Evolutionary conservation across 2,888 invertebrate species (phyloP).

Genomic region (Eupithecia vulgata): DNA sequence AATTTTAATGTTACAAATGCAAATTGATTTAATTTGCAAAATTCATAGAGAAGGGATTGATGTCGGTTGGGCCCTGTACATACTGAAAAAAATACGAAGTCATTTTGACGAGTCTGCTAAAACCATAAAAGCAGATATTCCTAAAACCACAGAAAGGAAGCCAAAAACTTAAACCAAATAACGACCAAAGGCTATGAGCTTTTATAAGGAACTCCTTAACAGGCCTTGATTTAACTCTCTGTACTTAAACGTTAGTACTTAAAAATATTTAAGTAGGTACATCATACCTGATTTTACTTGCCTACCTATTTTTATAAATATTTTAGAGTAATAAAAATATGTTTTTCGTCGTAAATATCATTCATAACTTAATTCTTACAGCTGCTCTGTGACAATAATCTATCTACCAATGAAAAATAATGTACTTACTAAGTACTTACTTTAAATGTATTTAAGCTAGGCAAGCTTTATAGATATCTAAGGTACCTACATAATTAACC

Average conservation of each 20-base stretch:
- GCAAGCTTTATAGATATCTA: not conserved
- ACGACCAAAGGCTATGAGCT: slow-evolving; percentile 82
- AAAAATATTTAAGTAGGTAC: slow-evolving; percentile 15
- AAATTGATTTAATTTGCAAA: not conserved
- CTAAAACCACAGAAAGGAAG: slow-evolving; percentile 51
- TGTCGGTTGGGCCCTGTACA: not conserved
- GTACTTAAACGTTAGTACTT: slow-evolving; percentile 28
- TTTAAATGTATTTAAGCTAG: slow-evolving; percentile 1
- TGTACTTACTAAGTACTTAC: not conserved
- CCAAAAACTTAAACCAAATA: slow-evolving; percentile 65
- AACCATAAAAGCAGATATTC: slow-evolving; percentile 1
- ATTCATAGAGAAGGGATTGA: not conserved
- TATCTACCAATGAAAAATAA: slow-evolving; percentile 4
- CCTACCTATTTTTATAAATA: slow-evolving; percentile 49
- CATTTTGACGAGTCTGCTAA: slow-evolving; percentile 6
- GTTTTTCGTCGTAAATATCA: slow-evolving; percentile 57
- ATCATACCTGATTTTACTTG: slow-evolving; percentile 64
- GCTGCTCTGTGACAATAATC: slow-evolving; percentile 41
- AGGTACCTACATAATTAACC: not conserved
- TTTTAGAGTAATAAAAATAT: slow-evolving; percentile 55
- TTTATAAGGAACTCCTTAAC: slow-evolving; percentile 56
- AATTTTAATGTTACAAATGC: not conserved
- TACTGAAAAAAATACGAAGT: not conserved
- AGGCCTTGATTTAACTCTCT: slow-evolving; percentile 31
- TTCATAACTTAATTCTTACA: slow-evolving; percentile 41